phyloP scores from a whole-genome alignment of 2,797 vertebrate species.

The Antennarius maculatus region DNA sequence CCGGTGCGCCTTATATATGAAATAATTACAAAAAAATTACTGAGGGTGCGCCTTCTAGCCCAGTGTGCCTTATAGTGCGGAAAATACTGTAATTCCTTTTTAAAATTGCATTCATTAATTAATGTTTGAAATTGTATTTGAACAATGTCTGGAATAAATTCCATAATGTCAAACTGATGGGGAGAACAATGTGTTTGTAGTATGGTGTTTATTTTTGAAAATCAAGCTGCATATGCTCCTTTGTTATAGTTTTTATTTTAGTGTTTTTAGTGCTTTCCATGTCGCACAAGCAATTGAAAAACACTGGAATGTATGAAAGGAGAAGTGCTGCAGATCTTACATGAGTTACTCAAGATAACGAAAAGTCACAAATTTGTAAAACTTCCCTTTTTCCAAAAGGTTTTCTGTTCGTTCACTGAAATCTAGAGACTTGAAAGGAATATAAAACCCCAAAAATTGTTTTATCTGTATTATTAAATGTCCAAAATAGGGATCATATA shows the following conservation, averaged over 20 bases:
- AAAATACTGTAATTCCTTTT: too few species aligned
- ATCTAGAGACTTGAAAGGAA: neutral
- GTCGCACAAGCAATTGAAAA: neutral
- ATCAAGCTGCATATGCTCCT: too few species aligned
- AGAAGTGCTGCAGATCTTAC: neutral
- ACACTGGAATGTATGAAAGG: neutral
- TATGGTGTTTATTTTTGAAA: too few species aligned
- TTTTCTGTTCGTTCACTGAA: neutral
- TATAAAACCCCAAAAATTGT: neutral
- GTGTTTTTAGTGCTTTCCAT: too few species aligned
- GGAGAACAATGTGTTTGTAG: neutral
- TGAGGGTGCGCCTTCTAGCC: too few species aligned
- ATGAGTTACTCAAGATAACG: neutral
- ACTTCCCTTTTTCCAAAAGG: constrained; percentile 1
- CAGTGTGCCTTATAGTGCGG: too few species aligned
- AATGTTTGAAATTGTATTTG: too few species aligned
- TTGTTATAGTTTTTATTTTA: too few species aligned
- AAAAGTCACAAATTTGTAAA: neutral
- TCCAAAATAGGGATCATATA: neutral
- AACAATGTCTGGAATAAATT: neutral
- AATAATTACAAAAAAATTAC: too few species aligned
- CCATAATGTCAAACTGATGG: neutral
- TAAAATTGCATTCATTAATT: too few species aligned
- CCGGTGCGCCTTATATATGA: too few species aligned
- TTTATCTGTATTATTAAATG: neutral